Conservation (phyloP, 2,113 vertebrate species). For the Bos indicus region DNA sequence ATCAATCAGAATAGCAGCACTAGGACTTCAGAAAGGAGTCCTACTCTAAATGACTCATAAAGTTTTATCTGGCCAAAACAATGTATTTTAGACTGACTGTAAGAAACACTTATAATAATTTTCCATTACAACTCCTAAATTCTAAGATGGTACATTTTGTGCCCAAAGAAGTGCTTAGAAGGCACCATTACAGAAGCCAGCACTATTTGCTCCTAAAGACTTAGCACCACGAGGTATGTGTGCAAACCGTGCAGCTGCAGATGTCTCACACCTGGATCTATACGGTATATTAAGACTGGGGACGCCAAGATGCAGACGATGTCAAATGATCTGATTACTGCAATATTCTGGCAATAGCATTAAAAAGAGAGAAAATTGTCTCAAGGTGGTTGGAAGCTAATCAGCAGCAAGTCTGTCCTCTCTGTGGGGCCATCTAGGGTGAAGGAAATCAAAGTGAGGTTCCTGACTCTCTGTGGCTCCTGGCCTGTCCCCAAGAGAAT, state of each 20-base stretch:
- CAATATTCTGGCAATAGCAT: conserved; percentile 18
- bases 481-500: background rate
- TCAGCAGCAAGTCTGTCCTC: background rate
- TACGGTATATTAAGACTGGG: background rate
- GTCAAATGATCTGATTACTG: conserved; percentile 16
- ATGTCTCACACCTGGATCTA: background rate
- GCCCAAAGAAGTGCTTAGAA: conserved; percentile 27
- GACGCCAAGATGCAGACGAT: background rate
- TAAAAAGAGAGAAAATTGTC: conserved; percentile 32
- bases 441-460: conserved; percentile 40
- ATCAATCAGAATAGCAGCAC: background rate
- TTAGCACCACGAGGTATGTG: background rate
- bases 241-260: background rate
- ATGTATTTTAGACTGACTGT: background rate
- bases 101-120: background rate
- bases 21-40: background rate
- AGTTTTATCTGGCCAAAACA: background rate
- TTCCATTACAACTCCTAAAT: background rate
- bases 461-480: background rate
- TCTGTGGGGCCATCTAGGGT: conserved; percentile 17
- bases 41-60: background rate
- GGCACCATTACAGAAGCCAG: background rate
- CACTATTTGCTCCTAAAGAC: background rate
- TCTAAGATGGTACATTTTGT: background rate
- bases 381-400: conserved; percentile 8